Base-by-base conservation (phyloP, 2,113 vertebrate genomes). In the Trogon surrucura region DNA sequence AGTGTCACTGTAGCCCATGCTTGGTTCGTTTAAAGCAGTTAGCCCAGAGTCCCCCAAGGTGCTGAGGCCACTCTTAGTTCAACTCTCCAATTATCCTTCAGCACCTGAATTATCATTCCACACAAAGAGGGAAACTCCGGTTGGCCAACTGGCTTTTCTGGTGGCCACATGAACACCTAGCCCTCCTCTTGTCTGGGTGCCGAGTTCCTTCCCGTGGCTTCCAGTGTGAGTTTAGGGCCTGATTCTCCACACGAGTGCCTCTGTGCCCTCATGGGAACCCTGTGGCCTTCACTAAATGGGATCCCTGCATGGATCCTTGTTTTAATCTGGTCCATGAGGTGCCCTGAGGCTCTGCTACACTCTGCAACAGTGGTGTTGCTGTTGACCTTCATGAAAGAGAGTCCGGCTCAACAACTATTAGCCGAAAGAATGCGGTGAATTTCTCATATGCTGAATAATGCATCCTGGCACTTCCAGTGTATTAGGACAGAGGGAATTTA, bases 361-460 rank as follows among this genome's bases (percentile, higher is more conserved):
- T 73, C 44, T 80, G 7, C 34, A 67, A 13, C 62, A 32, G 48
- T 70, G 36, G 74, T 74, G 57, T 77, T 95, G 54, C 84, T 53
- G 10, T 73, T 94, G 91, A 73, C 93, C 74, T 94, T 85, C 60
- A 25, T 26, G 88, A 88, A 65, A 80, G 53, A 91, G 32, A 82
- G 71, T 54, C 89, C 0, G 0, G 81, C 71, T 94, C 67, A 85
- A 88, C 65, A 56, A 50, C 47, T 85, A 23, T 66, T 80, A 94
- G 29, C 81, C 2, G 3, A 70, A 96, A 85, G 67, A 96, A 94
- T 93, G 93, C 62, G 71, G 56, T 48, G 78, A 62, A 50, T 88
- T 93, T 89, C 82, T 96, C 88, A 95, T 91, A 34, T 30, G 44
- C 75, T 93, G 93, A 95, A 91, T 95, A 91, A 93, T 78, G 54